Evolutionary conservation across 2,113 vertebrate genomes (phyloP).

Genomic region (Thermophis baileyi): DNA sequence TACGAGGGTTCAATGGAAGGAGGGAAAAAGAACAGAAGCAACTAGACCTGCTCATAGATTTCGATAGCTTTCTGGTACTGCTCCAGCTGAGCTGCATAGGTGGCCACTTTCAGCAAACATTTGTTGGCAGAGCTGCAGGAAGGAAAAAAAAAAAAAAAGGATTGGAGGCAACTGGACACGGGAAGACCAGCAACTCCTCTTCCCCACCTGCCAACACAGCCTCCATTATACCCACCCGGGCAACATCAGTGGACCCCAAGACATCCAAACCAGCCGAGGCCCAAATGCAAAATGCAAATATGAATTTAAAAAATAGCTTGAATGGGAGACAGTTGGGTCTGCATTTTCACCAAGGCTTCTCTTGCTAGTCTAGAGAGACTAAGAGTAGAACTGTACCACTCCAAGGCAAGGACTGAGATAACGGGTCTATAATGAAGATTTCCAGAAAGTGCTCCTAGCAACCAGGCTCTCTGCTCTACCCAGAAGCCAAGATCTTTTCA

Average conservation of each 20-base stretch:
- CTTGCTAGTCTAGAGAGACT: background rate
- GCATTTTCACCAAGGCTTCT: background rate
- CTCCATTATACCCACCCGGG: background rate
- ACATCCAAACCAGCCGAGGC: background rate
- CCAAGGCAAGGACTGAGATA: background rate
- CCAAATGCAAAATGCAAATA: background rate
- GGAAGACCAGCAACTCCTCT: too few species aligned
- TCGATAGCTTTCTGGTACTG: constrained; percentile 90
- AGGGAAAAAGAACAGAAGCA: background rate
- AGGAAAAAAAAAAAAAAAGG: background rate
- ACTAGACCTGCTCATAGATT: constrained; percentile 86
- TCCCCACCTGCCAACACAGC: background rate
- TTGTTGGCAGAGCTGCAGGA: constrained; percentile 86
- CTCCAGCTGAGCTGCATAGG: constrained; percentile 88
- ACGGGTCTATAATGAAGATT: background rate
- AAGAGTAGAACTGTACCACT: background rate
- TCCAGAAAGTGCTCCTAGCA: background rate
- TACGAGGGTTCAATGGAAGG: background rate
- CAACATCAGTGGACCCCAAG: background rate
- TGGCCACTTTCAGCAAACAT: constrained; percentile 90
- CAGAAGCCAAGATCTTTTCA: background rate
- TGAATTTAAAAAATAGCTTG: background rate
- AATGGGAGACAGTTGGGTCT: too few species aligned
- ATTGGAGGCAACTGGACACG: background rate
- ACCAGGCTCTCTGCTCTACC: background rate